phyloP scores from a whole-genome alignment of 2,888 invertebrate species.

The Cabera pusaria region DNA sequence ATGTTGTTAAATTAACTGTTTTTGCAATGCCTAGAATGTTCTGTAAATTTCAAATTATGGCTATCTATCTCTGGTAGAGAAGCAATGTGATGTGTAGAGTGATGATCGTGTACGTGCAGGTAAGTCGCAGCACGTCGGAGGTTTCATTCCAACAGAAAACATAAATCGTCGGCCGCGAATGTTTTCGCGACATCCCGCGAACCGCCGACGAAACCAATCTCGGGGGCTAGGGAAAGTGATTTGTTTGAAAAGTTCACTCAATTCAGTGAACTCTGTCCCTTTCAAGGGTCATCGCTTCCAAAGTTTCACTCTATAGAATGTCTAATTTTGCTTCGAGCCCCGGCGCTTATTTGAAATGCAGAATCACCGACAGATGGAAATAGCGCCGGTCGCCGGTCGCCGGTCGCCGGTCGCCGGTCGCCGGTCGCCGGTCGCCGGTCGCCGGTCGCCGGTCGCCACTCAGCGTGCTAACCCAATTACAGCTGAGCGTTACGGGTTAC shows the following conservation, averaged over 20 bases:
- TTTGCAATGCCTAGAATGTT: too few relatives aligned
- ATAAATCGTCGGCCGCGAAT: neutral
- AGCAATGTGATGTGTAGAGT: too few relatives aligned
- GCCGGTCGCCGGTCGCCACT: constrained; percentile 1
- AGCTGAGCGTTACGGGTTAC: neutral
- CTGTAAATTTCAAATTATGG: too few relatives aligned
- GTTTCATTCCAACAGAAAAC: too few relatives aligned
- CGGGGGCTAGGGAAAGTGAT: constrained; percentile 5
- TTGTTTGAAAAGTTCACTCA: constrained; percentile 9
- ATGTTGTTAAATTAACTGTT: too few relatives aligned
- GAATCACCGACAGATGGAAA: constrained; percentile 6
- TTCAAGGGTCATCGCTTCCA: constrained; percentile 14
- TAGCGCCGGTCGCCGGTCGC: neutral
- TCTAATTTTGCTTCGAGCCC: constrained; percentile 1
- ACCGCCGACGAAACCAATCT: neutral
- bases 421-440: too few relatives aligned
- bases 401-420: too few relatives aligned
- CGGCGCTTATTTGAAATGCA: constrained; percentile 6
- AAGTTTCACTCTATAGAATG: constrained; percentile 6
- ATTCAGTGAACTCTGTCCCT: constrained; percentile 1
- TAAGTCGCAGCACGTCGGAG: too few relatives aligned
- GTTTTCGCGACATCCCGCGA: neutral
- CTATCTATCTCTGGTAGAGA: too few relatives aligned
- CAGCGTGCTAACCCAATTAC: constrained; percentile 5
- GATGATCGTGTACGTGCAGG: too few relatives aligned